Percentiles rank a stretch among this genome's conserved stretches.
phyloP scores from a whole-genome alignment of 2,797 vertebrate species.

The Halcyon smyrnensis region DNA sequence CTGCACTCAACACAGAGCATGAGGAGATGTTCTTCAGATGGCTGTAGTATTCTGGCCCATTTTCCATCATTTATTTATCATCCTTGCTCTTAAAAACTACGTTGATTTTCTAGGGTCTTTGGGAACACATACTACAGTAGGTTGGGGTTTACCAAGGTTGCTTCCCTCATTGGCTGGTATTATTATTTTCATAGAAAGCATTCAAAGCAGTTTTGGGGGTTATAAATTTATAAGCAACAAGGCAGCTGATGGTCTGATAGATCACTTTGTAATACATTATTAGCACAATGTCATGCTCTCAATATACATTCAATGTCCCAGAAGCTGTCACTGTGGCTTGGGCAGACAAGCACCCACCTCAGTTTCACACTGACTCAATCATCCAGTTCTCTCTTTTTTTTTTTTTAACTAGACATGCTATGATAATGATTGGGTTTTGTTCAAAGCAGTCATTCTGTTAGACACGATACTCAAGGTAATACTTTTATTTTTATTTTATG shows the following conservation, averaged over 20 bases:
- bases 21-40: neutral
- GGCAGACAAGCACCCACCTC: neutral
- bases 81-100: neutral
- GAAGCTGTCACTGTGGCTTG: neutral
- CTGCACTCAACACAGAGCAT: neutral
- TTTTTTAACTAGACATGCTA: neutral
- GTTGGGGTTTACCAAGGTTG: neutral
- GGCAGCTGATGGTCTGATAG: neutral
- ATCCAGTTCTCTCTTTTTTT: neutral
- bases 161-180: neutral
- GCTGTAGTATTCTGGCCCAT: neutral
- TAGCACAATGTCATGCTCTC: neutral
- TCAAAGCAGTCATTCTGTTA: slow-evolving; percentile 35
- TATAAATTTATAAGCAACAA: neutral
- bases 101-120: neutral
- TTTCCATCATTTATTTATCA: neutral
- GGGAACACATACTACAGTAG: neutral
- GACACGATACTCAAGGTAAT: slow-evolving; percentile 59
- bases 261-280: neutral
- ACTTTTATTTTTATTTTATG: slow-evolving; percentile 55
- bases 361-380: neutral
- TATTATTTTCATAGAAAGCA: neutral
- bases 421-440: slow-evolving; percentile 11
- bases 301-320: fast-evolving
- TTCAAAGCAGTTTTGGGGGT: neutral